phyloP scores from a whole-genome alignment of 2,113 vertebrate species.

The Epinephelus moara region DNA sequence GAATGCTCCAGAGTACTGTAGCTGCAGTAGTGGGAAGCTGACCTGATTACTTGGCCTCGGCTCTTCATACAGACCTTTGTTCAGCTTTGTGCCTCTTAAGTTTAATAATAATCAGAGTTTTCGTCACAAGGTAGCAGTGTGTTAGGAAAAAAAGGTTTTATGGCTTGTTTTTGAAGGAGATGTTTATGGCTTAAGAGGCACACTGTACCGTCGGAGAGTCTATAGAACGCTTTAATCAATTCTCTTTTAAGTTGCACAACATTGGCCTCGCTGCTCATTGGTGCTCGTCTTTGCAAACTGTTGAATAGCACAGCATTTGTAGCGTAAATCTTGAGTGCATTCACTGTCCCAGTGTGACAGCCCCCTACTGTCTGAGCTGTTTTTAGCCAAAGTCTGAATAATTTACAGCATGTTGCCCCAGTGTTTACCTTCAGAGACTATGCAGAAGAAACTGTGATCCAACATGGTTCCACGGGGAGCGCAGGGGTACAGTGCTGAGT shows the following conservation, averaged over 20 bases:
- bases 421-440: conserved; percentile 71
- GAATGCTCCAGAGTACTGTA: conserved; percentile 16
- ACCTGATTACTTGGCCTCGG: conserved; percentile 11
- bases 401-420: conserved; percentile 76
- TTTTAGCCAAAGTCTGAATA: conserved; percentile 65
- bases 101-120: conserved; percentile 16
- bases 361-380: conserved; percentile 57
- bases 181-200: conserved; percentile 17
- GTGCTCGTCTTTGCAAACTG: conserved; percentile 30
- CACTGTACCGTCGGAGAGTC: conserved; percentile 16
- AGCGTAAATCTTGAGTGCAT: conserved; percentile 62
- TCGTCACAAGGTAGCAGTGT: not conserved
- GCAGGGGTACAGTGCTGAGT: conserved; percentile 55
- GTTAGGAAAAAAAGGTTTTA: not conserved
- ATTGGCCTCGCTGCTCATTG: conserved; percentile 33
- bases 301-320: conserved; percentile 58
- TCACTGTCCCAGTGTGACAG: conserved; percentile 36
- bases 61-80: conserved; percentile 37
- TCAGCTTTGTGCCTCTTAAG: not conserved
- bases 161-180: not conserved
- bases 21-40: not conserved
- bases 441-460: conserved; percentile 60
- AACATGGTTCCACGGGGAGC: conserved; percentile 53
- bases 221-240: conserved; percentile 29
- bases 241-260: conserved; percentile 30